These are phyloP conservation scores for Peromyscus californicus DNA, from an alignment of 2,113 vertebrate species.

Conservation along the genomic window DNA sequence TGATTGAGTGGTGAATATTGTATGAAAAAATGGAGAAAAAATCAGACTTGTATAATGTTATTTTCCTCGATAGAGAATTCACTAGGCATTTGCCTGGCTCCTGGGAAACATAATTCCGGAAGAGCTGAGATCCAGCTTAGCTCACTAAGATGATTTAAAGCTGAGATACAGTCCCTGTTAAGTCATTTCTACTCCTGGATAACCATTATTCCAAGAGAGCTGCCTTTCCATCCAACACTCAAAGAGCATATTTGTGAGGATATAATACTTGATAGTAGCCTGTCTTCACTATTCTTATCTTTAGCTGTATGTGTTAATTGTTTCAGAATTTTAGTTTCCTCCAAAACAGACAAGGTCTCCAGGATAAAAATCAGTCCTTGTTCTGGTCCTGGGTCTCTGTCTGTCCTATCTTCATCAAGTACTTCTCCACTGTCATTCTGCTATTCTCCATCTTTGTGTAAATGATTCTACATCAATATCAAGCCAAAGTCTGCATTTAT, in stretches of 20 bases:
- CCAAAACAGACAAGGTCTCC: background rate
- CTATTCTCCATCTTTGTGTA: background rate
- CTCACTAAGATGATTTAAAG: background rate
- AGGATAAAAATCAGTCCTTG: background rate
- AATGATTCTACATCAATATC: too few species aligned
- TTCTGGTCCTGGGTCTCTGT: background rate
- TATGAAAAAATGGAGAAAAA: slow-evolving; percentile 30
- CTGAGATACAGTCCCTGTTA: background rate
- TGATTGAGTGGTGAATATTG: slow-evolving; percentile 49
- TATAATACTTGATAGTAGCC: background rate
- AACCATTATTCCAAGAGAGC: background rate
- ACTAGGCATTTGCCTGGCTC: background rate
- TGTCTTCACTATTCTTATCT: background rate
- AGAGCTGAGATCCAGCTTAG: background rate
- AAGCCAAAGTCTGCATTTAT: background rate
- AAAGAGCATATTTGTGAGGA: background rate
- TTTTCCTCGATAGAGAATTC: slow-evolving; percentile 39
- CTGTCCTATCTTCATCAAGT: background rate
- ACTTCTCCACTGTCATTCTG: background rate
- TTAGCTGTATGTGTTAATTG: background rate
- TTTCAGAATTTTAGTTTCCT: background rate
- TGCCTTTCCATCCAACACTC: background rate
- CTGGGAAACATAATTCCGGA: slow-evolving; percentile 13
- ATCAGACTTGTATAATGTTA: slow-evolving; percentile 7
- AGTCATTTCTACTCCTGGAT: background rate